phyloP scores from a whole-genome alignment of 2,888 invertebrate genomes.

The Metacarcinus magister region DNA sequence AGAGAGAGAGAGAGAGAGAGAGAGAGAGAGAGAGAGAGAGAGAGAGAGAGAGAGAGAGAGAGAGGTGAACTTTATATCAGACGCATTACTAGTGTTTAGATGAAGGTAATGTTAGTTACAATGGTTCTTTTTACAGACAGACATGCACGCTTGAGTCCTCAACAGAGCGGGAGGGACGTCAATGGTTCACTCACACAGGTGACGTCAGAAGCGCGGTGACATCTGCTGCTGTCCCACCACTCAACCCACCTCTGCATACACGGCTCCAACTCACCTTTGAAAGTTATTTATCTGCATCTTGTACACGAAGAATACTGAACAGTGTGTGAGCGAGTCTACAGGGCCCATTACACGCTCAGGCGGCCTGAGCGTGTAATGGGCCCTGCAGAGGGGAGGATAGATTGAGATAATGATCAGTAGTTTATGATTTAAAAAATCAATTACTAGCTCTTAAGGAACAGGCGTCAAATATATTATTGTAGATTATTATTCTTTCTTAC shows the following conservation, averaged over 20 bases:
- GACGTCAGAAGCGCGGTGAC: neutral
- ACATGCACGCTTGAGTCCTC: neutral
- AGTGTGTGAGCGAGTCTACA: no score
- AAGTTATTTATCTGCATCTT: neutral
- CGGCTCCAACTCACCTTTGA: neutral
- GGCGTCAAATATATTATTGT: no score
- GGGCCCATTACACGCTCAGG: no score
- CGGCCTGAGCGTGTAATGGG: no score
- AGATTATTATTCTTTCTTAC: no score
- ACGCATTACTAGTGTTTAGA: neutral
- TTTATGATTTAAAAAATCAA: no score
- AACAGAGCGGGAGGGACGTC: neutral
- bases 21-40: neutral
- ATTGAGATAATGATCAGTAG: no score
- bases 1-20: neutral
- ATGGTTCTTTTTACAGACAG: neutral
- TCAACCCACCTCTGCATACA: neutral
- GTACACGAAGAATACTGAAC: neutral
- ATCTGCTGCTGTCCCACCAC: conserved; percentile 29
- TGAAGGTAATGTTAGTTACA: neutral
- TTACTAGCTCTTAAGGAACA: no score
- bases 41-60: neutral
- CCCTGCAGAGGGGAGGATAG: no score
- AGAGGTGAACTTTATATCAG: neutral
- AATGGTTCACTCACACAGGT: neutral